Conservation (phyloP, 2,888 invertebrate species). For the Macroteleia sp. region DNA sequence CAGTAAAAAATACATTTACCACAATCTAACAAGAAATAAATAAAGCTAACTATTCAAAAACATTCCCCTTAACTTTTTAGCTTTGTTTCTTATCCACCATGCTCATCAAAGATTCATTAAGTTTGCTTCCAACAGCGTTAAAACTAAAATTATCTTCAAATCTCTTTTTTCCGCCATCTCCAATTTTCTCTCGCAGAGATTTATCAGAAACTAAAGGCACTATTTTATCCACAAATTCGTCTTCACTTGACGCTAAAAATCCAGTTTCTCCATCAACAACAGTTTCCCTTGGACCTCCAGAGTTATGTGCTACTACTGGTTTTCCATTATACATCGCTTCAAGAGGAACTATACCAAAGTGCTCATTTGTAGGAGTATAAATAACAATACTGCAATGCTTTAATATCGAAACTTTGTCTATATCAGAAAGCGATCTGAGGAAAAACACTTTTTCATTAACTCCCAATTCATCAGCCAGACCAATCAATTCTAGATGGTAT, state of each 20-base stretch:
- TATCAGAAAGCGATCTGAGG: conserved; percentile 94
- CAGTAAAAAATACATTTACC: no score
- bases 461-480: conserved; percentile 87
- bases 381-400: conserved; percentile 90
- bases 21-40: no score
- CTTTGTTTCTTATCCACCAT: no score
- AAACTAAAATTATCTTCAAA: conserved; percentile 94
- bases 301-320: conserved; percentile 97
- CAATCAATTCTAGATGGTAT: conserved; percentile 90
- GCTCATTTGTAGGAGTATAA: conserved; percentile 98
- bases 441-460: conserved; percentile 91
- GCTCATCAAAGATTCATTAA: no score
- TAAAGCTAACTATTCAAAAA: no score
- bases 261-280: conserved; percentile 92
- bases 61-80: no score
- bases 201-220: conserved; percentile 87
- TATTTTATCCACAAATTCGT: conserved; percentile 92
- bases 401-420: conserved; percentile 92
- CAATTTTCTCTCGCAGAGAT: conserved; percentile 88
- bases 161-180: conserved; percentile 89
- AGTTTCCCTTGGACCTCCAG: conserved; percentile 98
- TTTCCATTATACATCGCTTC: conserved; percentile 98
- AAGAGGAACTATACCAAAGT: conserved; percentile 99
- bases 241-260: conserved; percentile 89
- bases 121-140: conserved; percentile 90